A percentile compares a stretch with the other conserved stretches of the same genome.
Conservation (phyloP, 2,113 vertebrate species). For the Atlantisia rogersi region DNA sequence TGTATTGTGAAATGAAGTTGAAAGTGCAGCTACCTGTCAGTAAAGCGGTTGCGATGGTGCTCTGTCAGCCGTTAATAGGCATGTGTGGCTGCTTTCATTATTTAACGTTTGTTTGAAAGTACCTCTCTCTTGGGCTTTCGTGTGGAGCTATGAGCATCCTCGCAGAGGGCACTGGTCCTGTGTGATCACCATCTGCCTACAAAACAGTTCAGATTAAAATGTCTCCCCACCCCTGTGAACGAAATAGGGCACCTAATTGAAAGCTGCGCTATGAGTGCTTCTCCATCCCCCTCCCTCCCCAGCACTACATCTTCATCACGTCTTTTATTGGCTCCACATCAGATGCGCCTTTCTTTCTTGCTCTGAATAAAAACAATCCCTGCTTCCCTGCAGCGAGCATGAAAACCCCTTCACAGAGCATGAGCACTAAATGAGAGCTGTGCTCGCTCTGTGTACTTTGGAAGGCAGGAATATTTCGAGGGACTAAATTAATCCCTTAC, state of each 20-base stretch:
- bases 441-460: background rate
- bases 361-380: conserved; percentile 37
- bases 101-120: background rate
- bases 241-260: conserved; percentile 33
- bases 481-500: conserved; percentile 25
- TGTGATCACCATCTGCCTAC: background rate
- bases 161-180: background rate
- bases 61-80: background rate
- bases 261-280: background rate
- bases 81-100: background rate
- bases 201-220: background rate
- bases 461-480: background rate
- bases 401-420: background rate
- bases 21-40: background rate
- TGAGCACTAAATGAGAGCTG: background rate
- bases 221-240: background rate
- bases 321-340: conserved; percentile 38
- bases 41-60: accelerated
- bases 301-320: background rate
- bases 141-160: conserved; percentile 9
- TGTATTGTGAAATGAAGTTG: background rate
- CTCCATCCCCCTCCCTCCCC: background rate
- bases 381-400: background rate
- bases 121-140: background rate
- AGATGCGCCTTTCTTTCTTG: background rate